Conservation (phyloP, 2,888 invertebrate genomes). For the Exephanes ischioxanthus region DNA sequence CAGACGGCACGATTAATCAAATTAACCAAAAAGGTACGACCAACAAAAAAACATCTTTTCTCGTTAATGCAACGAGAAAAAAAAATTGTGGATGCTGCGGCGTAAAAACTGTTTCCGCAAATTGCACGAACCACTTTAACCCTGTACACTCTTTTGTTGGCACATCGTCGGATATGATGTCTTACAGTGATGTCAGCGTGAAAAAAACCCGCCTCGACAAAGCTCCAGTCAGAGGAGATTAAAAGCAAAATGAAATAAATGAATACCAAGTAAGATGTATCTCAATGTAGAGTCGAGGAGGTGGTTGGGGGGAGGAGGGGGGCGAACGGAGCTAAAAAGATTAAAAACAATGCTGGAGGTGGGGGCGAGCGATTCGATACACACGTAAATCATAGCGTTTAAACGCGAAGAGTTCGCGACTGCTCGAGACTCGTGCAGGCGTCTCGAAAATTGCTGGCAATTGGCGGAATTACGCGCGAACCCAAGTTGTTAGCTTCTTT, state of each 20-base stretch:
- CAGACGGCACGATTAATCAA: no score
- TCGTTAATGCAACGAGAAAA: no score
- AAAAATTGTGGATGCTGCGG: no score
- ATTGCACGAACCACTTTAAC: not conserved
- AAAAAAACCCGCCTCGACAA: not conserved
- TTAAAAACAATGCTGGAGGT: not conserved
- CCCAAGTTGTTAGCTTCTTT: slow-evolving; percentile 9
- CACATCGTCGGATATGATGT: not conserved
- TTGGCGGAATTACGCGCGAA: slow-evolving; percentile 62
- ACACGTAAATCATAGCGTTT: slow-evolving; percentile 53
- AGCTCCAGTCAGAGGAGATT: not conserved
- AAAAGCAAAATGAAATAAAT: not conserved
- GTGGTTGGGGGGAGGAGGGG: not conserved
- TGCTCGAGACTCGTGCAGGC: slow-evolving; percentile 36
- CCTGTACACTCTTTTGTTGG: not conserved
- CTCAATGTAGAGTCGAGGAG: not conserved
- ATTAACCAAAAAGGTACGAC: no score
- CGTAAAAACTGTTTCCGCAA: not conserved
- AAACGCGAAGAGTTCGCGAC: slow-evolving; percentile 4
- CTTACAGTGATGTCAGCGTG: slow-evolving; percentile 12
- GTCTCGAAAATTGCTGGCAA: slow-evolving; percentile 60
- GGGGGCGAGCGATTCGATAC: slow-evolving; percentile 41
- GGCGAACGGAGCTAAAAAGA: slow-evolving; percentile 6
- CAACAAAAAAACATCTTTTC: no score
- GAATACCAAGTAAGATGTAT: slow-evolving; percentile 2